Evolutionary conservation across 2,113 vertebrate species (phyloP).

Genomic region (Pagrus major): DNA sequence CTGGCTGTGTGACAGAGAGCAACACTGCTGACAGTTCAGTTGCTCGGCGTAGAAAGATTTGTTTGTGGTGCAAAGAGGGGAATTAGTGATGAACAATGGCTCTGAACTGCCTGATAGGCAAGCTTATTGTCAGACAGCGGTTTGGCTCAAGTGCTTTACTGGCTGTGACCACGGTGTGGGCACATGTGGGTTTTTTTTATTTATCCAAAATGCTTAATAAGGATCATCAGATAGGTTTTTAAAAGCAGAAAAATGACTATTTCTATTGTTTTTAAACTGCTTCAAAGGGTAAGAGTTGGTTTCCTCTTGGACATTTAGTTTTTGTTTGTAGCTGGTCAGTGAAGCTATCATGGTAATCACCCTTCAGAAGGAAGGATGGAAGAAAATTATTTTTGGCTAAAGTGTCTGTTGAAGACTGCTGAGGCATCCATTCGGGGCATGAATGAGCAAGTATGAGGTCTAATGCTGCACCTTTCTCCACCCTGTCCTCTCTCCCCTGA

Average conservation of each 20-base stretch:
- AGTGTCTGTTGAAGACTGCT: background rate
- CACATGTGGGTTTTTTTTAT: background rate
- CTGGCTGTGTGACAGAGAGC: slow-evolving; percentile 54
- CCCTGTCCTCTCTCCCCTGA: slow-evolving; percentile 4
- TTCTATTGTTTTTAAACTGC: background rate
- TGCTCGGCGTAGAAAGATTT: slow-evolving; percentile 61
- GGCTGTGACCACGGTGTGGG: slow-evolving; percentile 15
- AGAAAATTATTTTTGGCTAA: too few species aligned
- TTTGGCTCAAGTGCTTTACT: slow-evolving; percentile 51
- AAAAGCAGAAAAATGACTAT: background rate
- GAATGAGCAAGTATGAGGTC: background rate
- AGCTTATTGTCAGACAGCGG: slow-evolving; percentile 59
- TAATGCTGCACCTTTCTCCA: background rate
- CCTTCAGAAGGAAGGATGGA: too few species aligned
- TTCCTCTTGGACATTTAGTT: background rate
- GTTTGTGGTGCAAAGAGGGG: slow-evolving; percentile 53
- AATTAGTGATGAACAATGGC: slow-evolving; percentile 75
- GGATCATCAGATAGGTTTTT: background rate
- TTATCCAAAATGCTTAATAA: background rate
- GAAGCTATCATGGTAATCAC: too few species aligned
- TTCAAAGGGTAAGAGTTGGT: background rate
- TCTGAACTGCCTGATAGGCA: slow-evolving; percentile 71
- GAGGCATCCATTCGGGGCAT: background rate
- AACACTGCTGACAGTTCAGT: slow-evolving; percentile 76
- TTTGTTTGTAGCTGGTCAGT: background rate